Base-by-base conservation (phyloP, 2,888 invertebrate species). In the Andrena bicolor region DNA sequence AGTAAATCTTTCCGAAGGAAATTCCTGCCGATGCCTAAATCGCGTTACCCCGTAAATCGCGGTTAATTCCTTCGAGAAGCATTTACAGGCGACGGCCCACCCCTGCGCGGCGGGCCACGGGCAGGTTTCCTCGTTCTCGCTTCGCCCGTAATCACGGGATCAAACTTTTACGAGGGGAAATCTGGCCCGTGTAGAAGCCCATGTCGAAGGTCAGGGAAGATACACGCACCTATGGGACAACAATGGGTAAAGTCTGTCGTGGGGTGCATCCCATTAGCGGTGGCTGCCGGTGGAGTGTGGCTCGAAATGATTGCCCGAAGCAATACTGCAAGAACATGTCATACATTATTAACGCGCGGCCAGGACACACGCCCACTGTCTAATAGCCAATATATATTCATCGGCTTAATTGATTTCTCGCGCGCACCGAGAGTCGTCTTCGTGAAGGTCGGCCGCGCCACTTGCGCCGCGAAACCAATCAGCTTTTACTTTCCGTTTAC, bases 361-460 rank as follows among this genome's bases (percentile, higher is more conserved):
- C 82, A 64, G 83, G 84, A 82, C 83, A 80, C 86, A 89, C 87
- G 82, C 83, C 83, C 86, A 82, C 86, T 86, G 86, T 90, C 89
- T 90, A 91, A 90, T 89, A 88, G 88, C 89, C 91, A 91, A 91
- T 91, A 91, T 91, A 91, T 91, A 91, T 91, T 91, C 91, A 91
- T 91, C 87, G 90, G 73, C 87, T 89, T 91, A 91, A 91, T 91
- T 91, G 91, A 91, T 91, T 91, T 89, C 84, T 82, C 86, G 84
- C 87, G 77, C 85, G 85, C 65, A 69, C 71, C 61, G 26, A 65
- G 73, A 74, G 76, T 85, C 86, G 73, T 87, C 82, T 65, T 80
- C 63, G 16, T 23, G 85, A 83, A 83, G 83, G 81, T 70, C 85
- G 80, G 51, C 51, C 56, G 48, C 16, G 80, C 53, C 76, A 72